These are phyloP conservation scores for Melanotaenia nigrans DNA, from an alignment of 2,797 vertebrate species.

Conservation along the genomic window DNA sequence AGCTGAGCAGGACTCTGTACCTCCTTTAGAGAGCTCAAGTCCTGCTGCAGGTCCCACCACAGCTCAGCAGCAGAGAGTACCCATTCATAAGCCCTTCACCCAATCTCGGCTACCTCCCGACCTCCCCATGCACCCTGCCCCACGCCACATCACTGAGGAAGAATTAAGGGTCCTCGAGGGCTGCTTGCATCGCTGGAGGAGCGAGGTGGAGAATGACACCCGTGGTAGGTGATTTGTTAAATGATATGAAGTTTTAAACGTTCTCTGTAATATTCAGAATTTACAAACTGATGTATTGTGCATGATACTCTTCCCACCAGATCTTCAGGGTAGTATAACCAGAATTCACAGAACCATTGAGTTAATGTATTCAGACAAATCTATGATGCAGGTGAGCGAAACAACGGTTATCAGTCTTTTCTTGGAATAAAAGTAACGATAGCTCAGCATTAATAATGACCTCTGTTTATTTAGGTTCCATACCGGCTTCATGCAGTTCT, in stretches of 20 bases:
- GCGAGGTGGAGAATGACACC: slow-evolving; percentile 97
- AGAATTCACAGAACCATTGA: slow-evolving; percentile 98
- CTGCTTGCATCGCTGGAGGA: slow-evolving; percentile 98
- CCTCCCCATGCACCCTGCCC: slow-evolving; percentile 97
- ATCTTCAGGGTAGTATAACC: slow-evolving; percentile 96
- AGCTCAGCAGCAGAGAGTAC: slow-evolving; percentile 86
- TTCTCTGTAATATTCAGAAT: background rate
- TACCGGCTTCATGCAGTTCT: slow-evolving; percentile 96
- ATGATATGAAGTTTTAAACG: background rate
- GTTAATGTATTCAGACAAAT: slow-evolving; percentile 98
- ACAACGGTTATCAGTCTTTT: rapidly evolving
- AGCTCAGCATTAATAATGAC: background rate
- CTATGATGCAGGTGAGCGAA: slow-evolving; percentile 93
- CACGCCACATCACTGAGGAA: slow-evolving; percentile 94
- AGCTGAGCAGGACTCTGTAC: slow-evolving; percentile 30
- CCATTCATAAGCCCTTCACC: slow-evolving; percentile 97
- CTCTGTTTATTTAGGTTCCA: slow-evolving; percentile 85
- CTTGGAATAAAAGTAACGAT: rapidly evolving
- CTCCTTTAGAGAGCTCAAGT: background rate
- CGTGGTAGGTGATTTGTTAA: slow-evolving; percentile 81
- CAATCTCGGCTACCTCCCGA: slow-evolving; percentile 95
- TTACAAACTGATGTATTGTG: background rate
- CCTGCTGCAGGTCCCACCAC: slow-evolving; percentile 45
- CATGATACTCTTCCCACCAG: slow-evolving; percentile 68
- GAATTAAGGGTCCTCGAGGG: slow-evolving; percentile 95